A percentile compares a stretch with the other conserved stretches of the same genome.
Evolutionary conservation across 2,888 invertebrate genomes (phyloP).

Genomic region (Drosophila nr. perissopoda): DNA sequence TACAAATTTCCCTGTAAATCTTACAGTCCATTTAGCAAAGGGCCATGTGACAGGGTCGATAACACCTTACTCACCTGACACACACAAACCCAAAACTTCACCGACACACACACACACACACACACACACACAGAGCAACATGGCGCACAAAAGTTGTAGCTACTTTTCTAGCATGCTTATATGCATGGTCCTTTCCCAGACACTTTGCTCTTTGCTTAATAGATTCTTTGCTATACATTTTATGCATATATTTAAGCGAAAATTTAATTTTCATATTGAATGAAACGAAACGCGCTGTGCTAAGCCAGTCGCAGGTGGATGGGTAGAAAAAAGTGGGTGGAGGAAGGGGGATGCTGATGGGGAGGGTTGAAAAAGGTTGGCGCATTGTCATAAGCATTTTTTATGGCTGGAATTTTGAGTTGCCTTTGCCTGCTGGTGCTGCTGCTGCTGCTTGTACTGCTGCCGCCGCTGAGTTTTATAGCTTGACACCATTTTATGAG

Average conservation of each 20-base stretch:
- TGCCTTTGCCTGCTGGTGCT: slow-evolving; percentile 8
- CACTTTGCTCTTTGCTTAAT: slow-evolving; percentile 26
- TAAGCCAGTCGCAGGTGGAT: background rate
- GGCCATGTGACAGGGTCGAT: slow-evolving; percentile 39
- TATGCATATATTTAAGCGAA: slow-evolving; percentile 35
- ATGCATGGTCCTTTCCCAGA: slow-evolving; percentile 12
- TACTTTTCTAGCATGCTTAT: slow-evolving; percentile 10
- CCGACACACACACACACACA: background rate
- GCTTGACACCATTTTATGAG: slow-evolving; percentile 46
- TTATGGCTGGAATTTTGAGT: slow-evolving; percentile 24
- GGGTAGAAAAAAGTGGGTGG: background rate
- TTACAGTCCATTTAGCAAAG: slow-evolving; percentile 65
- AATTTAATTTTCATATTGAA: slow-evolving; percentile 51
- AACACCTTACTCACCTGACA: slow-evolving; percentile 37
- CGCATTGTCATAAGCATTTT: slow-evolving; percentile 36
- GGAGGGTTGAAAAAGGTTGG: background rate
- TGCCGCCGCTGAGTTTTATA: slow-evolving; percentile 22
- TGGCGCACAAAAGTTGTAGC: slow-evolving; percentile 20
- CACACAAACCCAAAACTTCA: background rate
- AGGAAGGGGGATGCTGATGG: background rate
- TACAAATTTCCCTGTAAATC: slow-evolving; percentile 52
- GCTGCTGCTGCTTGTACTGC: slow-evolving; percentile 21
- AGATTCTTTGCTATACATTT: slow-evolving; percentile 16
- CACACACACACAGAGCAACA: background rate
- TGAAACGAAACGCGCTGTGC: slow-evolving; percentile 19